These are phyloP conservation scores for Galerucella pusilla DNA, from an alignment of 2,888 invertebrate species.

Conservation along the genomic window DNA sequence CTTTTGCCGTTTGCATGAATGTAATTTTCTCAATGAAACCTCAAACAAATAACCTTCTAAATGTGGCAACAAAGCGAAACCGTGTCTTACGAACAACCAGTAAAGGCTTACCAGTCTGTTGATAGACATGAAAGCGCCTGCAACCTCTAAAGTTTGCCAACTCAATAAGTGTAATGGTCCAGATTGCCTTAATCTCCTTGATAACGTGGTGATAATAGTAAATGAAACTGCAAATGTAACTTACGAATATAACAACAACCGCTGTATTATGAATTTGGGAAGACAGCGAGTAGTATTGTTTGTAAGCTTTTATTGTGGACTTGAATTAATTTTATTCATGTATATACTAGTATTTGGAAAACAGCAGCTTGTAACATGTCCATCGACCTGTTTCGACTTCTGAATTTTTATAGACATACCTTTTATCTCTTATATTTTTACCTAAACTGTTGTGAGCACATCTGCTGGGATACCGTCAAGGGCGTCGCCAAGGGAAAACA, in stretches of 20 bases:
- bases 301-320: constrained; percentile 16
- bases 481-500: no score
- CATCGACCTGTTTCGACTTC: no score
- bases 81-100: background rate
- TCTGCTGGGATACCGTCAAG: no score
- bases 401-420: no score
- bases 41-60: background rate
- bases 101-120: background rate
- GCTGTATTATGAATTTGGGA: constrained; percentile 32
- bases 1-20: background rate
- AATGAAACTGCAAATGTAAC: constrained; percentile 38
- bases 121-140: constrained; percentile 25
- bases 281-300: constrained; percentile 26
- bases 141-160: constrained; percentile 34
- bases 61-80: background rate
- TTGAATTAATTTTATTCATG: no score
- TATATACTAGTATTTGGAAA: no score
- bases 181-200: constrained; percentile 40
- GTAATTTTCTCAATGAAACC: background rate
- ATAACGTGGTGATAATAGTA: constrained; percentile 40
- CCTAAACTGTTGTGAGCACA: no score
- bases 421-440: no score
- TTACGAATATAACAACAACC: constrained; percentile 29
- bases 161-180: constrained; percentile 42
- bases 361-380: no score